Conservation (phyloP, 2,888 invertebrate species). For the Deilephila elpenor region DNA sequence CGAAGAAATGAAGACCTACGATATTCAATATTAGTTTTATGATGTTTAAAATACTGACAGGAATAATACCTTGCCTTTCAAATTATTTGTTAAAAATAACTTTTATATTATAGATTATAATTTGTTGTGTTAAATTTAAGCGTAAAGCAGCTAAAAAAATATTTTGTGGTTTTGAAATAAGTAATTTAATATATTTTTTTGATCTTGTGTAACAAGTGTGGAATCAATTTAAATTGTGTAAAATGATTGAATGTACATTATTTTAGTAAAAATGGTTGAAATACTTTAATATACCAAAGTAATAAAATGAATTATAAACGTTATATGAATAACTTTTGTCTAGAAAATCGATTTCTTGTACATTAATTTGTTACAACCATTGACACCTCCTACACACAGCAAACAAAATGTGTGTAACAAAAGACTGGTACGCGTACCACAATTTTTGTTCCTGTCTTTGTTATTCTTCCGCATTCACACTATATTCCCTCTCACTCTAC, state of each 20-base stretch:
- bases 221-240: neutral
- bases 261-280: neutral
- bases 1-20: neutral
- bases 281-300: neutral
- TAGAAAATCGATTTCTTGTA: too few relatives aligned
- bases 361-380: too few relatives aligned
- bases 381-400: too few relatives aligned
- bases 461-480: too few relatives aligned
- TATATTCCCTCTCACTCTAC: too few relatives aligned
- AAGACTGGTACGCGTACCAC: too few relatives aligned
- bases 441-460: too few relatives aligned
- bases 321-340: neutral
- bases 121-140: neutral
- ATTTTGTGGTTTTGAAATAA: neutral
- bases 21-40: neutral
- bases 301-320: neutral
- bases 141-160: neutral
- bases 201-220: conserved; percentile 1
- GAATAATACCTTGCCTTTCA: conserved; percentile 2
- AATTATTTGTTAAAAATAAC: neutral
- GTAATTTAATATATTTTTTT: neutral
- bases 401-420: too few relatives aligned
- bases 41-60: neutral
- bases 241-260: neutral
- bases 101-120: neutral